These are phyloP conservation scores for Protomyctophum bolini DNA, from an alignment of 2,113 vertebrate species.

Conservation along the genomic window DNA sequence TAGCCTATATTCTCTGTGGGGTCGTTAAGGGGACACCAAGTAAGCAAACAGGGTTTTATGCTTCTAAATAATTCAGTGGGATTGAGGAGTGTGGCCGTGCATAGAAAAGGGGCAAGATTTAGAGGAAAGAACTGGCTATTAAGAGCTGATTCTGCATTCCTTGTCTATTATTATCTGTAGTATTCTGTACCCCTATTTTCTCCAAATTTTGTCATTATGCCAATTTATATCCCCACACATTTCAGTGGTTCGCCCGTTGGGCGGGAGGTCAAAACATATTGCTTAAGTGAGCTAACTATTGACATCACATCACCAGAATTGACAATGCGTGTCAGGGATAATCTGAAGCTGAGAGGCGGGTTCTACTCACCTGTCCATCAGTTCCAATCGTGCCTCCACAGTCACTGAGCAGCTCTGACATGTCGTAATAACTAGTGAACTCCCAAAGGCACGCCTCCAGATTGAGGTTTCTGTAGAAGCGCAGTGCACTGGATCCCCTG, in stretches of 20 bases:
- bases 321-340: slow-evolving; percentile 52
- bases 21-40: slow-evolving; percentile 34
- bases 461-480: slow-evolving; percentile 93
- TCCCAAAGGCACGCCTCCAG: slow-evolving; percentile 95
- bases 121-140: background rate
- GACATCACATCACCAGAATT: slow-evolving; percentile 20
- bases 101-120: slow-evolving; percentile 11
- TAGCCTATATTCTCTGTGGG: slow-evolving; percentile 23
- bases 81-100: slow-evolving; percentile 1
- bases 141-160: slow-evolving; percentile 21
- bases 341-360: slow-evolving; percentile 31
- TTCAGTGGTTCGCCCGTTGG: slow-evolving; percentile 1
- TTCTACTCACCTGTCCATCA: slow-evolving; percentile 86
- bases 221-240: no score
- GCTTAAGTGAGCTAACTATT: slow-evolving; percentile 17
- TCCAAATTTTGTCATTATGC: no score
- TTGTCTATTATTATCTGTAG: no score
- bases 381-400: slow-evolving; percentile 83
- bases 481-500: slow-evolving; percentile 82
- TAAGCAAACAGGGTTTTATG: slow-evolving; percentile 9
- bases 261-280: background rate
- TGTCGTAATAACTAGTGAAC: slow-evolving; percentile 92
- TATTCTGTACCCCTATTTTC: no score
- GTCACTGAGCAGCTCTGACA: slow-evolving; percentile 93
- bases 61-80: slow-evolving; percentile 42